Evolutionary conservation across 2,113 vertebrate genomes (phyloP).

Genomic region (Pagrus major): DNA sequence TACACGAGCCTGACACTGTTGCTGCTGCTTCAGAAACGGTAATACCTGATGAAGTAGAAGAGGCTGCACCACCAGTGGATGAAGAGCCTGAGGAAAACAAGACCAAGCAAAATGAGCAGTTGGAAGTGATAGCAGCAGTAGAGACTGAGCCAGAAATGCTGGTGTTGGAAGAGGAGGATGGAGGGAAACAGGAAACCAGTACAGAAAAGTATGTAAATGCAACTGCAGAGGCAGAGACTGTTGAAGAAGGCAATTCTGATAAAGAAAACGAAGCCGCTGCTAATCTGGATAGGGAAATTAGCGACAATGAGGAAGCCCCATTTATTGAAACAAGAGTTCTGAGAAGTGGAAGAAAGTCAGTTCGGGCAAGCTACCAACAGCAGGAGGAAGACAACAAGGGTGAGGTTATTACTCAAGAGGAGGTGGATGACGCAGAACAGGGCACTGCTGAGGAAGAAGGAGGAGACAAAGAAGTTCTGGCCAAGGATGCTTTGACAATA

Average conservation of each 20-base stretch:
- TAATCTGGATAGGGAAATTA: neutral
- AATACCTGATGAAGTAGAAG: neutral
- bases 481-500: neutral
- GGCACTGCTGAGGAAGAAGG: neutral
- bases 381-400: neutral
- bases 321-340: conserved; percentile 28
- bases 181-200: neutral
- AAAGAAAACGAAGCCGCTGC: neutral
- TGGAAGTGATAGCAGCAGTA: too few species aligned
- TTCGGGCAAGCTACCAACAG: conserved; percentile 21
- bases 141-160: neutral
- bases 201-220: neutral
- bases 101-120: too few species aligned
- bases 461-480: neutral
- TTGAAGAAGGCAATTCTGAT: neutral
- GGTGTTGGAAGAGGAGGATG: neutral
- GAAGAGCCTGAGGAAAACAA: conserved; percentile 2
- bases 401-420: neutral
- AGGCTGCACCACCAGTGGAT: neutral
- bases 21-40: neutral
- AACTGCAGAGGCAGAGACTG: neutral
- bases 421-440: neutral
- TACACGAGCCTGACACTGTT: neutral
- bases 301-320: neutral
- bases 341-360: conserved; percentile 26